These are phyloP conservation scores for Aphodius granarius DNA, from an alignment of 2,888 invertebrate species.

Conservation along the genomic window DNA sequence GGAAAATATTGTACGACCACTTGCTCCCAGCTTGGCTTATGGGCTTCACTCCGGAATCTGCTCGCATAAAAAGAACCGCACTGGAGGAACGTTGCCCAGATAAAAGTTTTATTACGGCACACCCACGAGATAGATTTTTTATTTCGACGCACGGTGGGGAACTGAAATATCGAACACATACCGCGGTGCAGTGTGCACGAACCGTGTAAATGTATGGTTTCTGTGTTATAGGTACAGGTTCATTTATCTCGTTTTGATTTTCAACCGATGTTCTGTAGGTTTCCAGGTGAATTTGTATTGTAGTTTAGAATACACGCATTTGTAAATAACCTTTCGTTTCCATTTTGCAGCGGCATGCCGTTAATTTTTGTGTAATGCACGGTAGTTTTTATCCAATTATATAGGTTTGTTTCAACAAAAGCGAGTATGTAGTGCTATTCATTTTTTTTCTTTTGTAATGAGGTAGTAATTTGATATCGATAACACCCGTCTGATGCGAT, in stretches of 20 bases:
- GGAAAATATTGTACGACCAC: slow-evolving; percentile 21
- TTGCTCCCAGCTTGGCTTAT: slow-evolving; percentile 16
- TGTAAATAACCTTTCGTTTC: neutral
- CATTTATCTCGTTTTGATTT: neutral
- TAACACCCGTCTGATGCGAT: too few relatives aligned
- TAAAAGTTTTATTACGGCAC: slow-evolving; percentile 22
- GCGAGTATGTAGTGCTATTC: too few relatives aligned
- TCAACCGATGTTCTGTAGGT: neutral
- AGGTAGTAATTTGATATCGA: too few relatives aligned
- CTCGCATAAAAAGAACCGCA: neutral
- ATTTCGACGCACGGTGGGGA: neutral
- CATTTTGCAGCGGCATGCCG: neutral
- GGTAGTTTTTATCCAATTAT: too few relatives aligned
- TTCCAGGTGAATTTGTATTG: neutral
- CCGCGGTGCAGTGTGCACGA: neutral
- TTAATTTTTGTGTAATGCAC: neutral
- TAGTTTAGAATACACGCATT: neutral
- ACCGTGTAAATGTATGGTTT: neutral
- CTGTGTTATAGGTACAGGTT: too few relatives aligned
- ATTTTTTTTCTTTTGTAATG: too few relatives aligned
- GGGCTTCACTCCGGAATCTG: neutral
- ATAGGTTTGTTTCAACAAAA: too few relatives aligned
- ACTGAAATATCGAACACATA: neutral
- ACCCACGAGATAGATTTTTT: slow-evolving; percentile 17
- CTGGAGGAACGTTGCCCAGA: slow-evolving; percentile 1